Conservation (phyloP, 1,140 invertebrate species). For the Paralvinella palmiformis region DNA sequence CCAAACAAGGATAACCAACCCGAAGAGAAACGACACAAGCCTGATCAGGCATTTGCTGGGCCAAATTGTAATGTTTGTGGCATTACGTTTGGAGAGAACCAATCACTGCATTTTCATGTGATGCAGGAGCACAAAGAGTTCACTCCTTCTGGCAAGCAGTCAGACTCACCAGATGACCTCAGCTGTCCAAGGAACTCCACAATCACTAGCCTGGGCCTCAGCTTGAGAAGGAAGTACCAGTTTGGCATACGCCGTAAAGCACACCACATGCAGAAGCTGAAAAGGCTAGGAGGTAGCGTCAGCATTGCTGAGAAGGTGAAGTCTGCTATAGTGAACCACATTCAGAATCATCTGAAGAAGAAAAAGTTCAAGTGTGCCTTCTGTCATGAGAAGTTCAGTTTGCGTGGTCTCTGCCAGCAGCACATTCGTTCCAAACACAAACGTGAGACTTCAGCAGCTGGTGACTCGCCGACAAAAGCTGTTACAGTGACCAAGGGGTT, state of each 20-base stretch:
- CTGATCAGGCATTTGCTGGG: conserved; percentile 24
- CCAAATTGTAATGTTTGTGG: conserved; percentile 53
- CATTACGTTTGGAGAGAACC: conserved; percentile 50
- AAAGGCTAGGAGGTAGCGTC: conserved; percentile 17
- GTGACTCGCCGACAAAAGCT: no score
- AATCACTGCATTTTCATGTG: conserved; percentile 56
- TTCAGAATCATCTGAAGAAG: conserved; percentile 9
- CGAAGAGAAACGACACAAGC: conserved; percentile 14
- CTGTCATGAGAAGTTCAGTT: conserved; percentile 50
- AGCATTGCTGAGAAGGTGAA: conserved; percentile 21
- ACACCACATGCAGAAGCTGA: conserved; percentile 1
- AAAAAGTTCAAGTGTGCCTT: conserved; percentile 51
- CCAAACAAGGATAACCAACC: conserved; percentile 6
- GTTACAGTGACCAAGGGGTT: conserved; percentile 30
- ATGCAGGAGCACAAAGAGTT: conserved; percentile 54
- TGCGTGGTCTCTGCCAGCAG: conserved; percentile 40
- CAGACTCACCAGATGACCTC: background rate
- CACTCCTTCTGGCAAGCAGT: conserved; percentile 25
- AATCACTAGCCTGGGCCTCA: background rate
- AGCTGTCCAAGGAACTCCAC: background rate
- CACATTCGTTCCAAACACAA: conserved; percentile 50
- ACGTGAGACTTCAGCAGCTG: no score
- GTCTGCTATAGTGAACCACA: conserved; percentile 5
- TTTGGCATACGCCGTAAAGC: background rate
- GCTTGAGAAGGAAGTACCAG: conserved; percentile 12